Evolutionary conservation across 1,140 invertebrate species (phyloP), one percentile per base, ranked within the genome.

Genomic region (Venustaconcha ellipsiformis): DNA sequence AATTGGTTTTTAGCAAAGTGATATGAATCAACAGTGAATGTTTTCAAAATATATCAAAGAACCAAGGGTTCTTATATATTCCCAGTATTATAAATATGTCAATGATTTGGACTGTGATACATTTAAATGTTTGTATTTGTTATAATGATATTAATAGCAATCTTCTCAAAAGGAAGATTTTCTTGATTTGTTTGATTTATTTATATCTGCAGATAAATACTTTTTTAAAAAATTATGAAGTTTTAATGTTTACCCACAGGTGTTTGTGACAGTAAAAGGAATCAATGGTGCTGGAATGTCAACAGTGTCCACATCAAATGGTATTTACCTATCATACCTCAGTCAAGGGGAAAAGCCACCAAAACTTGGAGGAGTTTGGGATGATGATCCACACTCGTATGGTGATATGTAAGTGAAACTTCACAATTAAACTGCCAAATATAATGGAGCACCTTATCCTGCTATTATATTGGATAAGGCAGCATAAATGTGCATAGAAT

Each of bases 281-380:
- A 64, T 62, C 56, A 83, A 83, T 64, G 72, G 70, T 48, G 83
- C 83, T n/a, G 83, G 83, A 30, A 55, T 79, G 2, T 70, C 69
- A 6, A 84, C 79, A 59, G 74, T 78, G n/a, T 58, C 78, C 13
- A 79, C 79, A 64, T 84, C 82, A 11, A 84, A 84, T 74, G 82
- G 82, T 20, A 77, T 83, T 11, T 78, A 80, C 66, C 30, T 83
- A 26, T 80, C 79, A 12, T 81, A 79, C 64, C 48, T 83, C 11
- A 81, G 80, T 64, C 78, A 81, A 56, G 80, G 80, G 5, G 37
- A 72, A n/a, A 60, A 66, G n/a, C 82, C 82, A 8, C 69, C 78
- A 14, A 23, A 59, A 14, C 78, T 76, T 11, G 57, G 81, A 26
- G 72, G 63, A 37, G 65, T 83, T 17, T 72, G 57, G 58, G 82